Evolutionary conservation across 1,140 invertebrate genomes (phyloP).

Genomic region (Heliconius himera): DNA sequence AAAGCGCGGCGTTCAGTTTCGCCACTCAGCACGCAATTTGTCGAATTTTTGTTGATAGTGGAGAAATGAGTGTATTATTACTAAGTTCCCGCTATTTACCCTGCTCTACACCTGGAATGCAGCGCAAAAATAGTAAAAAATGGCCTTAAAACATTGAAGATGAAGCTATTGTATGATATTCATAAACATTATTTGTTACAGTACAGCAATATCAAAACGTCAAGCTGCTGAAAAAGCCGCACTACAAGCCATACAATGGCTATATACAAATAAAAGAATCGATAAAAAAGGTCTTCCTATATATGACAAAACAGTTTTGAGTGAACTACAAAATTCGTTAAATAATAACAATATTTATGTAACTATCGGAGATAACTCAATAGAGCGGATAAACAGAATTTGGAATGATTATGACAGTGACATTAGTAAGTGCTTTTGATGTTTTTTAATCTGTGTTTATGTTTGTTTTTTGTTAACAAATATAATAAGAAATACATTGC

Average conservation of each 20-base stretch:
- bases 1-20: too few species aligned
- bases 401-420: constrained; percentile 65
- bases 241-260: constrained; percentile 62
- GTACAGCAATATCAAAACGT: constrained; percentile 68
- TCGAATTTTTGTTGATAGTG: too few species aligned
- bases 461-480: too few species aligned
- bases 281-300: constrained; percentile 60
- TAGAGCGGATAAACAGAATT: constrained; percentile 55
- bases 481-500: too few species aligned
- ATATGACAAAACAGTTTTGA: constrained; percentile 57
- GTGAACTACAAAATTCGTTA: constrained; percentile 49
- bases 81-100: too few species aligned
- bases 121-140: too few species aligned
- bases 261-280: constrained; percentile 60
- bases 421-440: constrained; percentile 59
- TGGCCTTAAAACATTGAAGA: too few species aligned
- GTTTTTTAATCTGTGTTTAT: not conserved
- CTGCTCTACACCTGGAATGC: too few species aligned
- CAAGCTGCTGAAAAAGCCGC: constrained; percentile 69
- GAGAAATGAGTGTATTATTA: too few species aligned
- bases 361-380: constrained; percentile 55
- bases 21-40: too few species aligned
- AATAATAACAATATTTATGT: constrained; percentile 47
- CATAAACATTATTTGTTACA: constrained; percentile 44
- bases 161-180: too few species aligned